Base-by-base conservation (phyloP, 2,888 invertebrate species). In the Subacronicta megacephala region DNA sequence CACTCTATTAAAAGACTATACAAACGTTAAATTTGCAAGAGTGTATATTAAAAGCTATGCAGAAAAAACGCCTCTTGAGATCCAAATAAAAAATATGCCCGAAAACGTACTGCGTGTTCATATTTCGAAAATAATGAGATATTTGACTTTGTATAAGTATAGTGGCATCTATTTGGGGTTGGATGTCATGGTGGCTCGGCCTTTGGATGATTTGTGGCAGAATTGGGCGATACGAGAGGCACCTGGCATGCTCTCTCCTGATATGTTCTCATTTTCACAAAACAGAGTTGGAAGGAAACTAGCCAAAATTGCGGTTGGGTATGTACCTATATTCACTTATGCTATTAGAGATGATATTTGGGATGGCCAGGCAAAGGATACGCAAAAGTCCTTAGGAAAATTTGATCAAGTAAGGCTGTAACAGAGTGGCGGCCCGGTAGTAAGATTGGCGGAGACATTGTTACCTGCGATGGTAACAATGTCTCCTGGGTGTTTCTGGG, bases 201-300 rank as follows among this genome's bases (percentile, higher is more conserved):
- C 41, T 12, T 51, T 72, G 17, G 15, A 35, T 0, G 29, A 42
- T 6, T 54, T 50, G 17, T 36, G 47, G 41, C 18, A 29, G 2
- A 73, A 68, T 23, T 71, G 73, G 73, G 57, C 44, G 10, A 43
- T 73, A 3, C 73, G 57, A 44, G 50, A 73, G 18, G 41, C 51
- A 3, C 41, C 45, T 17, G 3, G 12, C 1, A 17, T 33, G 3
- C 29, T 72, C 17, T 64, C 60, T 13, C 6, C 57, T 0, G 60
- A 68, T 29, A 58, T 71, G 38, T 73, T 71, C 40, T 56, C 73
- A 3, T 68, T 71, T 45, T 64, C 71, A 0, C 35, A 44, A 3
- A 53, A 63, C 16, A 29, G 16, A 15, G 35, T 13, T 0, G 71
- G 69, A 37, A 50, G 60, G 17, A 33, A 26, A 3, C 15, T 73